These are phyloP conservation scores for Crioceris asparagi DNA, from an alignment of 2,888 invertebrate species.

Conservation along the genomic window DNA sequence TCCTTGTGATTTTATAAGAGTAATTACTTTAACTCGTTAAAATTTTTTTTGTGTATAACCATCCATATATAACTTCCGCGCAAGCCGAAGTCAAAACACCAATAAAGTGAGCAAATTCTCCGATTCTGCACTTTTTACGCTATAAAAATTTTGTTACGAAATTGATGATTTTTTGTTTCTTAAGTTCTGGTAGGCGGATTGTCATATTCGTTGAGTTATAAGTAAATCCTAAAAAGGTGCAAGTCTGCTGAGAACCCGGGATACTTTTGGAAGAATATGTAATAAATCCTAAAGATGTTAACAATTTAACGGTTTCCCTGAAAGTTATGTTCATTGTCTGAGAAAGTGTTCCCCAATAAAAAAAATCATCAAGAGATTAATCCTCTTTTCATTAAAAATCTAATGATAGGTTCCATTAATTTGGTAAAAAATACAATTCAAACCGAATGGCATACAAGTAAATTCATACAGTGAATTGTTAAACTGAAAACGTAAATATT, in stretches of 20 bases:
- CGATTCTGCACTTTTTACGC: conserved; percentile 3
- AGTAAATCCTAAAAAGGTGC: conserved; percentile 5
- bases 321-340: conserved; percentile 1
- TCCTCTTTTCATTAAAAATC: conserved; percentile 6
- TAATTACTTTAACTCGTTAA: conserved; percentile 4
- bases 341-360: conserved; percentile 3
- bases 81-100: conserved; percentile 10
- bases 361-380: conserved; percentile 4
- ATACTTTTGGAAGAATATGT: conserved; percentile 3
- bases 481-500: conserved; percentile 7
- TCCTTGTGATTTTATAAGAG: conserved; percentile 2
- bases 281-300: conserved; percentile 5
- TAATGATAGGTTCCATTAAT: conserved; percentile 1
- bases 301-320: conserved; percentile 3
- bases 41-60: conserved; percentile 7
- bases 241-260: not conserved
- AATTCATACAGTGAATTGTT: conserved; percentile 7
- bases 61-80: conserved; percentile 8
- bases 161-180: conserved; percentile 3
- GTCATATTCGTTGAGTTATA: conserved; percentile 7
- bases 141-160: not conserved
- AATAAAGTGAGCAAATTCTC: conserved; percentile 10
- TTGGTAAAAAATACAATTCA: conserved; percentile 5
- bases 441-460: conserved; percentile 8
- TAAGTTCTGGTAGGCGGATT: conserved; percentile 6